Evolutionary conservation across 2,888 invertebrate species (phyloP), one percentile per base, ranked within the genome.

Genomic region (Clitarchus hookeri): DNA sequence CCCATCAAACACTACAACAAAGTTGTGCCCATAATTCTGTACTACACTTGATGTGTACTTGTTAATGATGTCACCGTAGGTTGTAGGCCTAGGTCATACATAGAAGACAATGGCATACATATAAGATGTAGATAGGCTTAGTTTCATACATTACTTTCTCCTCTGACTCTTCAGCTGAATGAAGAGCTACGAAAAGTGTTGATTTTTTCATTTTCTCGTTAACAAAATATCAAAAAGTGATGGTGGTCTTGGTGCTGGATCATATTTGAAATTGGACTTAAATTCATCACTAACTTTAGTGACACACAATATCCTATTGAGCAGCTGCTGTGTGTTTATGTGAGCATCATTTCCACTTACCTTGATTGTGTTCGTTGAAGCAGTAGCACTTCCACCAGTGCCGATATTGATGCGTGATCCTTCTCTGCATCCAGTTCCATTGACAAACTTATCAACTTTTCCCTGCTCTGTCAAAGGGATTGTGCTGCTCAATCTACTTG

Each of bases 301-400:
- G 26, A n/a, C 11, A 48, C 78, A 78, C n/a, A 78, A n/a, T 25
- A 78, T 78, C 26, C 78, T n/a, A 26, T 78, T 78, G 9, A 78
- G 19, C 11, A 78, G 26, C 78, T 78, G 13, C 19, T 78, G 78
- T 78, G 78, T 25, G 78, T 78, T 78, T 19, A 78, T 26, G 26
- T 3, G 0, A 23, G 11, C 78, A 25, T 78, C 26, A 78, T 78
- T 78, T 0, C 26, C 26, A 25, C n/a, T 12, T 23, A 25, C 0
- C 19, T 78, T 78, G 78, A 78, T 78, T 78, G 78, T 25, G 78
- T 78, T 78, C 78, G 19, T 78, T 19, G 78, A 78, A 12, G 78
- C 48, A 48, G n/a, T n/a, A n/a, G n/a, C n/a, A n/a, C n/a, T n/a
- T n/a, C n/a, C n/a, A n/a, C n/a, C n/a, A n/a, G n/a, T n/a, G n/a